Evolutionary conservation across 1,140 invertebrate species (phyloP), one percentile per base, ranked within the genome.

Genomic region (Lordiphosa mommai): DNA sequence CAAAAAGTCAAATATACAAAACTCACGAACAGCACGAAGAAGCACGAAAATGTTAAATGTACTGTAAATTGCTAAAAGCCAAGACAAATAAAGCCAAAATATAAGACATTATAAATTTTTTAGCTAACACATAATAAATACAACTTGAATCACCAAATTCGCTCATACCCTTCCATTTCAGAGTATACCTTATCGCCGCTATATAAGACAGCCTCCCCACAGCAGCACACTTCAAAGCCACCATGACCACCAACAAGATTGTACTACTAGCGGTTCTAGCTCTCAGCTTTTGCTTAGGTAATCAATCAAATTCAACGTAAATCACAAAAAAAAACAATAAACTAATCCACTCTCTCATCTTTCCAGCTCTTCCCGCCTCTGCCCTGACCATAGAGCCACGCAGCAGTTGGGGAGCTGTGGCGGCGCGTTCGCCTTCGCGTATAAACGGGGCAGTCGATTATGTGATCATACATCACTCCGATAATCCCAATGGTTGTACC

Each of bases 391-490:
- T 88, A 20, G 64, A 88, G 7, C 86, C 86, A 0, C 82, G 86
- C 32, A 88, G 86, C 59, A 80, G 77, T 17, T 88, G 86, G 86
- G 68, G 70, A 4, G 86, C 86, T 1, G 86, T 4, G 3, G 13
- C 73, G 4, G 86, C 86, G 2, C 77, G 86, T 9, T 88, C 86
- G 1, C 86, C 86, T 0, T 43, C 72, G 0, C 65, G 86, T 10
- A 71, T 88, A 2, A 23, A 34, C 4, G 84, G 86, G 0, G 90
- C 89, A 4, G 92, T 95, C 0, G 91, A 92, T 2, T 94, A 92
- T 61, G 94, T 95, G 1, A 93, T 96, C 53, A 94, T 95, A 36
- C 94, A 95, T 87, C 95, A 96, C 71, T 93, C 93, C 0, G 92
- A 92, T 55, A 90, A 88, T 37, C 92, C 92, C 2, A 74, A 87